phyloP scores from a whole-genome alignment of 2,888 invertebrate species.

The Panopea generosa region DNA sequence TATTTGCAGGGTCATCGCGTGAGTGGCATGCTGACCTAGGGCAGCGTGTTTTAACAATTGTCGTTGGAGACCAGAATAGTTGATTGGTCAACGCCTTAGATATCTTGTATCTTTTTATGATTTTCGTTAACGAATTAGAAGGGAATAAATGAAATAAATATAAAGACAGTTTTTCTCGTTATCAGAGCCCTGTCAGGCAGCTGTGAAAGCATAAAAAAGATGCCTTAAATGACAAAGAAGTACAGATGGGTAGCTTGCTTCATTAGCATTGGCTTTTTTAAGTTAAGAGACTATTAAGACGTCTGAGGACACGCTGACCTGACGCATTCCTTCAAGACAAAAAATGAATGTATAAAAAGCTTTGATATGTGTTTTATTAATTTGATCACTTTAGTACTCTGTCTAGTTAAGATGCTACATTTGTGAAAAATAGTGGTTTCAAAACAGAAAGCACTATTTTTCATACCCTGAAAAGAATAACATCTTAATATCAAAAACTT shows the following conservation, averaged over 20 bases:
- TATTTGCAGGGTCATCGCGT: constrained; percentile 54
- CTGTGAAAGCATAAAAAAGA: constrained; percentile 3
- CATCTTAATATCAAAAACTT: too few species aligned
- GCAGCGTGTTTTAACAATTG: constrained; percentile 47
- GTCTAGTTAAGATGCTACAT: too few species aligned
- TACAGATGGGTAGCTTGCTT: constrained; percentile 20
- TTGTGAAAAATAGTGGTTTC: too few species aligned
- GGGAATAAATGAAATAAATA: constrained; percentile 45
- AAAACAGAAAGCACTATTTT: too few species aligned
- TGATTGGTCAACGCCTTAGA: constrained; percentile 47
- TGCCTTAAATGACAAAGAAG: not conserved
- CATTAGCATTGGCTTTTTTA: constrained; percentile 27
- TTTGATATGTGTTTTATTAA: not conserved
- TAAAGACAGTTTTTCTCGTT: constrained; percentile 25
- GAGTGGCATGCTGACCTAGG: constrained; percentile 60
- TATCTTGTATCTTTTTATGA: constrained; percentile 60
- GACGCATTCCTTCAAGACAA: not conserved
- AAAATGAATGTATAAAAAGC: not conserved
- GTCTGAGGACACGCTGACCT: constrained; percentile 9
- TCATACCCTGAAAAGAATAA: too few species aligned
- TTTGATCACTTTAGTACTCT: too few species aligned
- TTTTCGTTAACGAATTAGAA: constrained; percentile 49
- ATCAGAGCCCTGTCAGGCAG: constrained; percentile 9
- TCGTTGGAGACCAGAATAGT: constrained; percentile 28
- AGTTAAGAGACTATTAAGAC: not conserved